Conservation (phyloP, 92 coral and sea anemone species). For the Phymanthus crucifer region DNA sequence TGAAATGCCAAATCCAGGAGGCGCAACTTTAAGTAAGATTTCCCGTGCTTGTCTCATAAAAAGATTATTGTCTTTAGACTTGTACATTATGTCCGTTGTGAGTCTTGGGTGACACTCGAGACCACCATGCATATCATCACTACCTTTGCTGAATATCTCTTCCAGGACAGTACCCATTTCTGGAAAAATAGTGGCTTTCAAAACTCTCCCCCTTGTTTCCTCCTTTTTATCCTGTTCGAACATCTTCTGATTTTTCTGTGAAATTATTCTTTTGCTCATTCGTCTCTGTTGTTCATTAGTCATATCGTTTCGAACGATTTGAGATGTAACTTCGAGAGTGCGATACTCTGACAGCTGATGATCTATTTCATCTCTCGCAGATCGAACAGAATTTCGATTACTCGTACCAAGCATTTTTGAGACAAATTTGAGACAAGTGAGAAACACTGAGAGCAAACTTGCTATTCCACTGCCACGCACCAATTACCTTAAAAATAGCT, state of each 20-base stretch:
- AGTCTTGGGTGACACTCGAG: conserved; percentile 54
- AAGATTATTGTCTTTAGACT: conserved; percentile 32
- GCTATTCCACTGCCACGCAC: too few species aligned
- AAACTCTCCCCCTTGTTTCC: conserved; percentile 37
- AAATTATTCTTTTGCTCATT: conserved; percentile 1
- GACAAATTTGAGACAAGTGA: too few species aligned
- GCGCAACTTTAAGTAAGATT: conserved; percentile 29
- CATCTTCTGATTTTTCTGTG: conserved; percentile 12
- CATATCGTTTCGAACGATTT: conserved; percentile 48
- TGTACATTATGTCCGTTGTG: conserved; percentile 28
- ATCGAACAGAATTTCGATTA: background rate
- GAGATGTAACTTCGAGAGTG: conserved; percentile 30
- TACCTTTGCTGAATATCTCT: conserved; percentile 42
- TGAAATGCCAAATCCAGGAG: conserved; percentile 12
- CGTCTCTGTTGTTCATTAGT: conserved; percentile 47
- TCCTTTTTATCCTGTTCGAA: background rate
- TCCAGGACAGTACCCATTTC: conserved; percentile 40
- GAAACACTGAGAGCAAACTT: too few species aligned
- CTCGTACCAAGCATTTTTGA: background rate
- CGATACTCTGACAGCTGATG: background rate
- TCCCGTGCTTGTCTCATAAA: conserved; percentile 54
- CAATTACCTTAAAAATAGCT: too few species aligned
- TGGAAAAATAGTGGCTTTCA: conserved; percentile 50
- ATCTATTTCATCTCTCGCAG: background rate
- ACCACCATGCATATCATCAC: conserved; percentile 33